Evolutionary conservation across 2,888 invertebrate genomes (phyloP).

Genomic region (Xestia rhomboidea): DNA sequence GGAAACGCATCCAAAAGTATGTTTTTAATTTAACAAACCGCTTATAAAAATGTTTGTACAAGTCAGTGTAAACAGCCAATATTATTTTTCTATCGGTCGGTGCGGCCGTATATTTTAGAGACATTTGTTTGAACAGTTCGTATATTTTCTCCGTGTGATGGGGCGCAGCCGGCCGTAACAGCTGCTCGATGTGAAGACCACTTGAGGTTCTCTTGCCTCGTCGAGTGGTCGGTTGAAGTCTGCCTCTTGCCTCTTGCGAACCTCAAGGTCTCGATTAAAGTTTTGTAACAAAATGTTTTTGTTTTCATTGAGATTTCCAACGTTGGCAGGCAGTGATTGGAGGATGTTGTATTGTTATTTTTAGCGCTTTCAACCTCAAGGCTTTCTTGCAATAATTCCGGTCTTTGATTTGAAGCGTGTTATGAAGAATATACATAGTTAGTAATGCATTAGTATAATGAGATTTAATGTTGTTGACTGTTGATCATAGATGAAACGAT

Average conservation of each 20-base stretch:
- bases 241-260: slow-evolving; percentile 67
- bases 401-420: not conserved
- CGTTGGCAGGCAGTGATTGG: slow-evolving; percentile 45
- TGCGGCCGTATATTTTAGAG: slow-evolving; percentile 70
- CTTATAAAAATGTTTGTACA: slow-evolving; percentile 78
- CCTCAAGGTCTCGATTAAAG: slow-evolving; percentile 68
- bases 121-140: slow-evolving; percentile 83
- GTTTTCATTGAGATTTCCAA: slow-evolving; percentile 52
- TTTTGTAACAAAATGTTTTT: slow-evolving; percentile 67
- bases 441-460: not conserved
- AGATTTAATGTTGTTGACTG: not conserved
- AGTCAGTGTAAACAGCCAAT: slow-evolving; percentile 77
- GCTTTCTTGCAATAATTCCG: slow-evolving; percentile 4
- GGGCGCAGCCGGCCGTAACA: slow-evolving; percentile 82
- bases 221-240: slow-evolving; percentile 71
- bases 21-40: slow-evolving; percentile 75
- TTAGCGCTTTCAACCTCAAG: slow-evolving; percentile 1
- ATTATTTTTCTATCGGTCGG: slow-evolving; percentile 74
- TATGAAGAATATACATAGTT: not conserved
- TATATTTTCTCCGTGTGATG: slow-evolving; percentile 80
- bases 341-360: slow-evolving; percentile 34
- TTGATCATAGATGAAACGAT: not conserved
- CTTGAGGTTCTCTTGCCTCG: slow-evolving; percentile 72
- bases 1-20: slow-evolving; percentile 66
- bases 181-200: slow-evolving; percentile 78